A percentile compares a stretch with the other conserved stretches of the same genome.
Evolutionary conservation across 2,113 vertebrate genomes (phyloP).

Genomic region (Mellivora capensis): DNA sequence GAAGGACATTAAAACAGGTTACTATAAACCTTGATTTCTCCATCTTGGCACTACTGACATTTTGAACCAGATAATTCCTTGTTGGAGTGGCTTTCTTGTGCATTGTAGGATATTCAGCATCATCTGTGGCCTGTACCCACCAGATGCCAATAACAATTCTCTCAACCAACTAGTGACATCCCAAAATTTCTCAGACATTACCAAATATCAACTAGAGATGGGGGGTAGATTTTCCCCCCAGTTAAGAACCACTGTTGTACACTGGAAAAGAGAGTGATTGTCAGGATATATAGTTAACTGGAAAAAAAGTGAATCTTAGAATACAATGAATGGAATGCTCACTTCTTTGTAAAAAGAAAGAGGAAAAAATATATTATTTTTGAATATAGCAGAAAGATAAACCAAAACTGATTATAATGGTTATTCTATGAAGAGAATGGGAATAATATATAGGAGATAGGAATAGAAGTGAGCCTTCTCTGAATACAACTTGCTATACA

Average conservation of each 20-base stretch:
- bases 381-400: neutral
- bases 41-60: neutral
- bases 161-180: neutral
- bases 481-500: neutral
- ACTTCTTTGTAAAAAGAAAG: neutral
- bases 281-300: neutral
- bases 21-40: neutral
- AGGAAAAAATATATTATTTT: neutral
- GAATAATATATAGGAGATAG: neutral
- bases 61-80: neutral
- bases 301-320: neutral
- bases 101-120: neutral
- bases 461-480: neutral
- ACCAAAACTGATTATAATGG: neutral
- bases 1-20: neutral
- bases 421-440: neutral
- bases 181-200: neutral
- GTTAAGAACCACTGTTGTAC: neutral
- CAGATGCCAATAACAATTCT: neutral
- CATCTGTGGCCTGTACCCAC: neutral
- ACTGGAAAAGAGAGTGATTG: neutral
- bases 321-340: neutral
- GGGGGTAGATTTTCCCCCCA: neutral
- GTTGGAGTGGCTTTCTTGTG: neutral
- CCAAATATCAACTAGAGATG: too few relatives aligned